Conservation (phyloP, 2,113 vertebrate genomes). For the Oreocharis arfaki region DNA sequence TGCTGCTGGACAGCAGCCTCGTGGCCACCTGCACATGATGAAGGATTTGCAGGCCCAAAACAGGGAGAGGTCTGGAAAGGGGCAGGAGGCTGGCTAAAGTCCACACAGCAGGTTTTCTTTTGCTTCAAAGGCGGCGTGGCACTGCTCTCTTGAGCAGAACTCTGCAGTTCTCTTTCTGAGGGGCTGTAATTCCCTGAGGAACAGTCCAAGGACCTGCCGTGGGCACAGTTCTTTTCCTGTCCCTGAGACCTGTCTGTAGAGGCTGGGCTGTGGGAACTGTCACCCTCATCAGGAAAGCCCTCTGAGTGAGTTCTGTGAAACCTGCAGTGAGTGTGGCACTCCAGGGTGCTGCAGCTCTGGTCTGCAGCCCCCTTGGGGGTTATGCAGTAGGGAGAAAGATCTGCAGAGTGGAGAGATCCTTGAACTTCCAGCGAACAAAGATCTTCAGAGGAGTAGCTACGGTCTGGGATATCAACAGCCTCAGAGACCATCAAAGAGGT, state of each 20-base stretch:
- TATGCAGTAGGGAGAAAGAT: constrained; percentile 75
- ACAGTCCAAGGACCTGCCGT: constrained; percentile 66
- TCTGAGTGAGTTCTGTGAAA: constrained; percentile 46
- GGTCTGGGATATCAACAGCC: constrained; percentile 74
- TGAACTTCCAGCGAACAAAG: constrained; percentile 85
- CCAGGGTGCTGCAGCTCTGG: constrained; percentile 74
- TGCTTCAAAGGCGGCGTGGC: constrained; percentile 63
- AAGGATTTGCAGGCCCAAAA: constrained; percentile 42
- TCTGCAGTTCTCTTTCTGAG: constrained; percentile 70
- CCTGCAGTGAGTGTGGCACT: constrained; percentile 62
- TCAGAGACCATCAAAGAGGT: constrained; percentile 81
- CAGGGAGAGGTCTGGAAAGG: constrained; percentile 58
- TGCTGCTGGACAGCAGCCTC: constrained; percentile 63
- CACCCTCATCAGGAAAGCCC: constrained; percentile 53
- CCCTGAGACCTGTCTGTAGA: constrained; percentile 48
- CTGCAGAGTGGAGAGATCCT: constrained; percentile 70
- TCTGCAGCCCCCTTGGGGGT: constrained; percentile 62
- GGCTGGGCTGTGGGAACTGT: constrained; percentile 61
- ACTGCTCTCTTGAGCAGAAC: neutral
- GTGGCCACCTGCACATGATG: neutral
- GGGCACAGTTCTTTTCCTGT: constrained; percentile 61
- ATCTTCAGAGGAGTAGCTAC: constrained; percentile 83
- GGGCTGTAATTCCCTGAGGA: constrained; percentile 76
- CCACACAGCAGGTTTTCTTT: constrained; percentile 78
- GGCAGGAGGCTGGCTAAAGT: constrained; percentile 71